Percentiles rank a stretch among this genome's conserved stretches.
Evolutionary conservation across 2,113 vertebrate genomes (phyloP).

Genomic region (Myotis lucifugus): DNA sequence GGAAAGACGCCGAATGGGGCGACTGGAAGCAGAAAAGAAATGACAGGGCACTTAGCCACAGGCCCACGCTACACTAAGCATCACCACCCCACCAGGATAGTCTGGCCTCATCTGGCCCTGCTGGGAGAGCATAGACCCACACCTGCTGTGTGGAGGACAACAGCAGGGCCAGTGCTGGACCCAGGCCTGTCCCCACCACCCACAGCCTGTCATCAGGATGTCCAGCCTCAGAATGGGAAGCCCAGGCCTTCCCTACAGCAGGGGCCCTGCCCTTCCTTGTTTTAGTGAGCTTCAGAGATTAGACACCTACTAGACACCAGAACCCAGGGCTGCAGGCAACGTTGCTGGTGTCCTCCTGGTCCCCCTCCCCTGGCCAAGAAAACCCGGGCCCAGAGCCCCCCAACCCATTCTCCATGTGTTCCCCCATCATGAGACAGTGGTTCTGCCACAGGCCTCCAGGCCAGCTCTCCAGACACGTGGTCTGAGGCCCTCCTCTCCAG

Average conservation of each 20-base stretch:
- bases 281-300: neutral
- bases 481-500: neutral
- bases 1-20: conserved; percentile 85
- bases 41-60: rapidly evolving
- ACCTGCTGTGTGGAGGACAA: rapidly evolving
- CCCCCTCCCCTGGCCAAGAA: neutral
- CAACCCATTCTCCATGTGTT: neutral
- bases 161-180: neutral
- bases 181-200: neutral
- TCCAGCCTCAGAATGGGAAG: neutral
- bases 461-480: rapidly evolving
- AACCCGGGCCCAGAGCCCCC: too few species aligned
- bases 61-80: rapidly evolving
- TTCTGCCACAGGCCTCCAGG: neutral
- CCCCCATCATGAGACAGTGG: neutral
- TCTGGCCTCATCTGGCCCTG: rapidly evolving
- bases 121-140: neutral
- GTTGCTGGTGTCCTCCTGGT: too few species aligned
- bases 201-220: too few species aligned
- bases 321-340: neutral
- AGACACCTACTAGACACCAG: neutral
- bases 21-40: conserved; percentile 82
- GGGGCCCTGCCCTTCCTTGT: rapidly evolving
- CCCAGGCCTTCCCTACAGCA: neutral
- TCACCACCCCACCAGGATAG: neutral